phyloP scores from a whole-genome alignment of 2,797 vertebrate genomes.

The Dryobates pubescens region DNA sequence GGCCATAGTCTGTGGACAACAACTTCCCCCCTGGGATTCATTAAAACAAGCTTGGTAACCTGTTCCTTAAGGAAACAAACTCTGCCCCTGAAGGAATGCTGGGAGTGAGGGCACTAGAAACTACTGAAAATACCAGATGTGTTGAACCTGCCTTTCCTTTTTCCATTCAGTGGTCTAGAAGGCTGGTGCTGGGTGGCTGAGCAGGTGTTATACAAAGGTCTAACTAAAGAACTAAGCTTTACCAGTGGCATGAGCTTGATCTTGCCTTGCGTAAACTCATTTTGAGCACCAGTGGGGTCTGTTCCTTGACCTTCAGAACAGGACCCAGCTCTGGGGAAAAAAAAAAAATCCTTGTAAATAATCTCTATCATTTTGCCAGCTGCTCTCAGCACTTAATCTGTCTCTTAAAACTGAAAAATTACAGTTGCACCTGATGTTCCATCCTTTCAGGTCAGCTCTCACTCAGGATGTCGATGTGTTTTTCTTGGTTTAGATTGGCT shows the following conservation, averaged over 20 bases:
- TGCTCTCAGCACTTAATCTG: constrained; percentile 62
- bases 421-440: constrained; percentile 55
- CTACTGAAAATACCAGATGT: background rate
- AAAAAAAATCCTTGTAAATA: constrained; percentile 38
- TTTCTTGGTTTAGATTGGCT: constrained; percentile 12
- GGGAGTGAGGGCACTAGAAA: background rate
- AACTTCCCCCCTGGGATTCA: background rate
- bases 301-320: constrained; percentile 40
- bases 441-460: constrained; percentile 24
- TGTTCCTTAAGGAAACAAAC: background rate
- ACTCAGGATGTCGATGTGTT: background rate
- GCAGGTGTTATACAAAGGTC: background rate
- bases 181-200: background rate
- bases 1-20: background rate
- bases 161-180: background rate
- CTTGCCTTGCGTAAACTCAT: background rate
- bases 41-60: background rate
- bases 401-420: constrained; percentile 71
- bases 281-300: background rate
- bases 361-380: constrained; percentile 43
- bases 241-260: background rate
- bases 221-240: background rate
- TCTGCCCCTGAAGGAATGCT: background rate
- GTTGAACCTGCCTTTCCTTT: background rate
- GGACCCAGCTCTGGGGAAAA: background rate